Evolutionary conservation across 2,888 invertebrate genomes (phyloP), one percentile per base, ranked within the genome.

Genomic region (Drosophila setosimentum): DNA sequence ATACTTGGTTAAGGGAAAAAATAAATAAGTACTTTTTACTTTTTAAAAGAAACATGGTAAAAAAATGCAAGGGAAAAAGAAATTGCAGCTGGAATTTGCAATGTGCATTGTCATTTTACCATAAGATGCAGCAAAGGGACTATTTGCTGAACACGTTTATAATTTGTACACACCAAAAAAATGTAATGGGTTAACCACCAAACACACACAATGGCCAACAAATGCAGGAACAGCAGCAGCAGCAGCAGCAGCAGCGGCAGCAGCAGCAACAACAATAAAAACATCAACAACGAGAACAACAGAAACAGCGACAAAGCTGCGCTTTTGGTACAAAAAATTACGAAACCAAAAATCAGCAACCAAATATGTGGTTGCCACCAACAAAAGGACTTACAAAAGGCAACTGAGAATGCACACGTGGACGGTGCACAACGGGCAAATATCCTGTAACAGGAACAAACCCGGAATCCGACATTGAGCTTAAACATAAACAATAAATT

Each of bases 321-420:
- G 74, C 73, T 84, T 82, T 76, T 82, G 76, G 82, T 76, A 86
- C 79, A 81, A 89, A 88, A 84, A 90, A 80, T 89, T 88, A 86
- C 82, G 89, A 87, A 91, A 91, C 92, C 91, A 91, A 89, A 92
- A 91, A 92, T 91, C 92, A 92, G 91, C 92, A 91, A 91, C 91
- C 91, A 87, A 91, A 91, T 84, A 77, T 84, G 82, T 86, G 89
- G 87, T 82, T 81, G 79, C 76, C 78, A 80, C 76, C 84, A 84
- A 86, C 83, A 90, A 88, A 85, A 82, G 76, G 72, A 73, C 71
- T 78, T 85, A 89, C 80, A 78, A 76, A 78, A 80, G 71, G 64
- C 78, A 55, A 68, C 55, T 66, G 75, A 18, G n/a, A 42, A 30
- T 62, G 64, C 45, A 45, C 24, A 35, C 29, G 13, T 3, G 45